A percentile compares a stretch with the other conserved stretches of the same genome.
Conservation (phyloP, 1,140 invertebrate genomes). For the Megalonaias nervosa region DNA sequence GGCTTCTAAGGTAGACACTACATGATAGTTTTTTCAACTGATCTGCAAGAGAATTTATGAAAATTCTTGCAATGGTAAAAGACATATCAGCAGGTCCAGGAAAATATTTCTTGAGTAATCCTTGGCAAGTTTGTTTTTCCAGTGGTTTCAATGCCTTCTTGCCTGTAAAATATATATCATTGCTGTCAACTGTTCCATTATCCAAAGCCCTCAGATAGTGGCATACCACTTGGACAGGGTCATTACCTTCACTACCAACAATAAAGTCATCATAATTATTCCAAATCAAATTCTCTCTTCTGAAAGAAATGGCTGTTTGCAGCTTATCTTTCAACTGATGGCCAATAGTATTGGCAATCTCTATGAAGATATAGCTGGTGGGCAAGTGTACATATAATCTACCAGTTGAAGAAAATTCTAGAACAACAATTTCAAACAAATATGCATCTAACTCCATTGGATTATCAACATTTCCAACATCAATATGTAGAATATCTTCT, state of each 20-base stretch:
- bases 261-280: constrained; percentile 29
- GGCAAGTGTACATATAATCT: constrained; percentile 7
- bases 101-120: constrained; percentile 33
- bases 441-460: constrained; percentile 37
- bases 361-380: constrained; percentile 34
- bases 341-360: constrained; percentile 44
- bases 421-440: constrained; percentile 44
- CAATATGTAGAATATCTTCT: constrained; percentile 42
- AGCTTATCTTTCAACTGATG: constrained; percentile 36
- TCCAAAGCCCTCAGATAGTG: constrained; percentile 35
- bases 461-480: constrained; percentile 35
- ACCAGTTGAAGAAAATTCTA: constrained; percentile 32
- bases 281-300: constrained; percentile 32
- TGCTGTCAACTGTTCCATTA: constrained; percentile 26
- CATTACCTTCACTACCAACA: constrained; percentile 34
- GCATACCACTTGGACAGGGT: constrained; percentile 52
- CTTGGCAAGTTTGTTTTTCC: constrained; percentile 11
- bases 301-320: constrained; percentile 37
- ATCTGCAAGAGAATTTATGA: constrained; percentile 44
- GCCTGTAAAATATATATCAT: constrained; percentile 34
- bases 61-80: constrained; percentile 35
- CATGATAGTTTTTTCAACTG: constrained; percentile 51
- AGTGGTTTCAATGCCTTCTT: constrained; percentile 16
- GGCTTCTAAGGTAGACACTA: constrained; percentile 43
- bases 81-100: constrained; percentile 26